Conservation (phyloP, 2,113 vertebrate genomes). For the Enhydra lutris region DNA sequence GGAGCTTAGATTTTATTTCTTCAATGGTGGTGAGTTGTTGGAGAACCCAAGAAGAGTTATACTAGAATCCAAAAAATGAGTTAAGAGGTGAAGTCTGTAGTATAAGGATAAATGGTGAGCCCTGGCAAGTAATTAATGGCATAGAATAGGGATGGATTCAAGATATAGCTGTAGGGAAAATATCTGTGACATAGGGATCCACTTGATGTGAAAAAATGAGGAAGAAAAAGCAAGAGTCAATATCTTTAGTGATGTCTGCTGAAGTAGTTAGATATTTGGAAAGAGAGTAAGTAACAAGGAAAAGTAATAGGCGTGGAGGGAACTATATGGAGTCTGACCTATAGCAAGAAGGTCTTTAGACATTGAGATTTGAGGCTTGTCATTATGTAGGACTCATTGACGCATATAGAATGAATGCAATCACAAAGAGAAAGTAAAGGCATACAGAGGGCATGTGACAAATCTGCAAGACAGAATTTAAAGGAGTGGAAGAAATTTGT, state of each 20-base stretch:
- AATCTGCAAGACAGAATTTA: neutral
- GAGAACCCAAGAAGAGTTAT: neutral
- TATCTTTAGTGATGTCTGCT: neutral
- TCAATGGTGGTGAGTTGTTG: neutral
- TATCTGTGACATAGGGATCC: neutral
- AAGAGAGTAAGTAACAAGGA: neutral
- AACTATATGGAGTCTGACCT: too few species aligned
- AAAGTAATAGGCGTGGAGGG: neutral
- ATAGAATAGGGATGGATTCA: neutral
- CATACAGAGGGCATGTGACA: neutral
- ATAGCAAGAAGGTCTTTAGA: neutral
- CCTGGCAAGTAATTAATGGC: neutral
- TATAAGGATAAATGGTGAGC: neutral
- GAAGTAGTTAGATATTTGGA: neutral
- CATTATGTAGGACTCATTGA: neutral
- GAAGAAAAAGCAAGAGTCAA: neutral
- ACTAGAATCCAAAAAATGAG: neutral
- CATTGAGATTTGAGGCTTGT: neutral
- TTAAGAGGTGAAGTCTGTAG: neutral
- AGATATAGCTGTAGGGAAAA: neutral
- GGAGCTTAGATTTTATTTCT: neutral
- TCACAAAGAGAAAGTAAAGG: neutral
- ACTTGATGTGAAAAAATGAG: neutral
- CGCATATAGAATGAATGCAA: neutral
- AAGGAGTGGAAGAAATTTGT: neutral